Conservation (phyloP, 1,140 invertebrate species). For the Zaprionus tsacasi region DNA sequence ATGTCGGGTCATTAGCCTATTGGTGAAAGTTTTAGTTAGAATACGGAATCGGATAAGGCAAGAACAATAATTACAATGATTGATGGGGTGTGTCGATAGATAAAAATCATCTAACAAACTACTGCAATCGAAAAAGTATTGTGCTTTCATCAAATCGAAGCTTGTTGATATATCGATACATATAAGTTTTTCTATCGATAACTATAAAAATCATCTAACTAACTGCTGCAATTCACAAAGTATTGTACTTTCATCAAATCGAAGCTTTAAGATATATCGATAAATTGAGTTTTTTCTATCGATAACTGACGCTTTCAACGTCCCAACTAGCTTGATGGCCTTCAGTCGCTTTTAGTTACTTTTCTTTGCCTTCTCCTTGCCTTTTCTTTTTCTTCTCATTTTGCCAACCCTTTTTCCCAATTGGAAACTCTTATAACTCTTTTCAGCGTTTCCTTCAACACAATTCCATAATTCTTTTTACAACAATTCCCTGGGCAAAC, state of each 20-base stretch:
- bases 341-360: background rate
- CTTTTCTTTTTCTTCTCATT: background rate
- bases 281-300: background rate
- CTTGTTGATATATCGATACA: background rate
- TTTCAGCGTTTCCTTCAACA: constrained; percentile 25
- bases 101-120: background rate
- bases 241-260: background rate
- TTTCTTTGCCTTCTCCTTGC: background rate
- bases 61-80: background rate
- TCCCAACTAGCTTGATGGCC: background rate
- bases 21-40: constrained; percentile 58
- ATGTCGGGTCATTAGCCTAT: constrained; percentile 37
- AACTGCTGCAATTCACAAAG: background rate
- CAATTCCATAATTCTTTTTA: constrained; percentile 69
- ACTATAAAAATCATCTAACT: background rate
- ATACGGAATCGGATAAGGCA: constrained; percentile 17
- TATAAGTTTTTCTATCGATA: background rate
- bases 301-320: background rate
- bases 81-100: background rate
- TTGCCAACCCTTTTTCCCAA: constrained; percentile 15
- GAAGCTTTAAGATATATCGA: background rate
- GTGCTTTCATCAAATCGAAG: background rate
- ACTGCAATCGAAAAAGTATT: background rate
- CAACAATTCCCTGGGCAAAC: constrained; percentile 76
- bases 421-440: constrained; percentile 15